phyloP scores from a whole-genome alignment of 2,888 invertebrate genomes.

The Drosophila birchii region DNA sequence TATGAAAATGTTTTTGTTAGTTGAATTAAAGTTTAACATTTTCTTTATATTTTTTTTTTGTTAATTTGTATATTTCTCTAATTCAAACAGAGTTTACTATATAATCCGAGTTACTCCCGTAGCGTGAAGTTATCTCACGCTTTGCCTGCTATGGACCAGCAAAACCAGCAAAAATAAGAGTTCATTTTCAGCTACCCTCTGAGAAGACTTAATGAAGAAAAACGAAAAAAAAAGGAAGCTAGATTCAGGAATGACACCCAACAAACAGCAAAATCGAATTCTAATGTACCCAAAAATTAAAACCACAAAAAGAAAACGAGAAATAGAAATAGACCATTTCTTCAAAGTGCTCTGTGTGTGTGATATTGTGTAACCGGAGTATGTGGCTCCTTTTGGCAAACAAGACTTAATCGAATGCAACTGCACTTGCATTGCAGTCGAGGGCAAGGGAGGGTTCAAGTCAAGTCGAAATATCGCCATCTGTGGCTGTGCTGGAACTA shows the following conservation, averaged over 20 bases:
- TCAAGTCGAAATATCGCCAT: conserved; percentile 4
- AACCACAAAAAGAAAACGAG: not conserved
- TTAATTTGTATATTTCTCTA: too few species aligned
- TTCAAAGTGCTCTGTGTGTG: conserved; percentile 4
- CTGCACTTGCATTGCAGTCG: conserved; percentile 20
- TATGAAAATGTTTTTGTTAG: too few species aligned
- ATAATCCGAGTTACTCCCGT: too few species aligned
- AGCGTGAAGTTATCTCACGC: not conserved
- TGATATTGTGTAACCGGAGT: conserved; percentile 26
- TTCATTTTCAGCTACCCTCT: not conserved
- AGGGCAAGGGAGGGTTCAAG: conserved; percentile 4
- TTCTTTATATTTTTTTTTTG: not conserved
- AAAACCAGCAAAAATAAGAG: not conserved
- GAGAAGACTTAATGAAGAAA: not conserved
- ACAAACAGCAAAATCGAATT: conserved; percentile 1
- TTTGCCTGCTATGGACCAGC: not conserved
- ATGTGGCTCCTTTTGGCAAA: conserved; percentile 22
- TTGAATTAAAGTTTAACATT: too few species aligned
- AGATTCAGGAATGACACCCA: not conserved
- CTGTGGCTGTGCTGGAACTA: conserved; percentile 16
- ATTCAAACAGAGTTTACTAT: too few species aligned
- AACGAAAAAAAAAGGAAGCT: not conserved
- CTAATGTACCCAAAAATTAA: not conserved
- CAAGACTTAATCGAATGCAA: conserved; percentile 39
- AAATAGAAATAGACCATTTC: not conserved